phyloP scores from a whole-genome alignment of 92 coral and sea anemone genomes.

The Bergia sp. region DNA sequence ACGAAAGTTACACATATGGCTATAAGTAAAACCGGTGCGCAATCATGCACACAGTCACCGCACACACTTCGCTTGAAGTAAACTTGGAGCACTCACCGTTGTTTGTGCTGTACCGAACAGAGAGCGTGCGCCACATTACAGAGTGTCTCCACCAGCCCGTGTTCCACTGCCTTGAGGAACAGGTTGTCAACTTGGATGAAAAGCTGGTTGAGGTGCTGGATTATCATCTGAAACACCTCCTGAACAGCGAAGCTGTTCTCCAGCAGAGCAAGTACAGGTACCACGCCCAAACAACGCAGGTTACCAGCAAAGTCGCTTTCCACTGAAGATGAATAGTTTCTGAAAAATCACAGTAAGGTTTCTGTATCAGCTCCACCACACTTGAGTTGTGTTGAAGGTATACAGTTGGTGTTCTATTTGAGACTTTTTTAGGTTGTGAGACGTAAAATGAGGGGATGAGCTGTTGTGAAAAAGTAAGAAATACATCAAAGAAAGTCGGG shows the following conservation, averaged over 20 bases:
- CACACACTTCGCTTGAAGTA: no score
- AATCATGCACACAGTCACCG: no score
- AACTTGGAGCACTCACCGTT: conserved; percentile 59
- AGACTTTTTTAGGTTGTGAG: no score
- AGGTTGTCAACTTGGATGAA: conserved; percentile 89
- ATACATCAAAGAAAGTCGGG: background rate
- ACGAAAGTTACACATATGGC: no score
- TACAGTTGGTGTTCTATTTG: no score
- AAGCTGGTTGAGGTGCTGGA: conserved; percentile 80
- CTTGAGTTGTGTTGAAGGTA: background rate
- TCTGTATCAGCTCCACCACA: background rate
- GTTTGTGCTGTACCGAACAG: conserved; percentile 66
- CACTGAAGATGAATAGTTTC: conserved; percentile 70
- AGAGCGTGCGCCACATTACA: conserved; percentile 81
- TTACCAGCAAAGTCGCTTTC: conserved; percentile 63
- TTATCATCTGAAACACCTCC: conserved; percentile 78
- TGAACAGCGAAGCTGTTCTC: conserved; percentile 83
- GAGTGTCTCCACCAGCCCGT: conserved; percentile 87
- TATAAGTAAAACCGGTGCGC: no score
- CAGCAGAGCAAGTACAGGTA: conserved; percentile 83
- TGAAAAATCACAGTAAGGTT: conserved; percentile 3
- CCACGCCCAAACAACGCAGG: conserved; percentile 83
- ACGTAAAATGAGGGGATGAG: no score
- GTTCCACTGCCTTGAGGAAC: conserved; percentile 86
- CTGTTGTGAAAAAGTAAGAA: no score